phyloP scores from a whole-genome alignment of 2,888 invertebrate genomes.

The Helicoverpa assulta region DNA sequence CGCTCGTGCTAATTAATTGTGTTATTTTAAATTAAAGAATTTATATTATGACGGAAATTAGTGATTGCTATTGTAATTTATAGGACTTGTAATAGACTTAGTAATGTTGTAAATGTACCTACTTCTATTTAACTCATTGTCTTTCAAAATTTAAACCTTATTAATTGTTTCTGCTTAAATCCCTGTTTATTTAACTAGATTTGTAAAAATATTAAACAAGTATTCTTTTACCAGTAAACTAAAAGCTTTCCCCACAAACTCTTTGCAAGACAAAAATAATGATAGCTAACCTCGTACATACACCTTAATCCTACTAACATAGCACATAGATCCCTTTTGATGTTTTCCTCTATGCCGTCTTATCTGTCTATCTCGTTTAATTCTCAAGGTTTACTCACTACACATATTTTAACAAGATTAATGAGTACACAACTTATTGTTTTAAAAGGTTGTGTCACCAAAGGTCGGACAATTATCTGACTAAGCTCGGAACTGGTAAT shows the following conservation, averaged over 20 bases:
- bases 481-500: slow-evolving; percentile 24
- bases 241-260: not conserved
- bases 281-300: not conserved
- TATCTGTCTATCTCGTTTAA: slow-evolving; percentile 41
- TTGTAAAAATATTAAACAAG: not conserved
- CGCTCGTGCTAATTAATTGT: slow-evolving; percentile 37
- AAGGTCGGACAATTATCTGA: slow-evolving; percentile 37
- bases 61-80: slow-evolving; percentile 31
- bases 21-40: slow-evolving; percentile 47
- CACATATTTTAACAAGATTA: slow-evolving; percentile 44
- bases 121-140: too few species aligned
- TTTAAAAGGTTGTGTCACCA: slow-evolving; percentile 5
- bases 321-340: slow-evolving; percentile 56
- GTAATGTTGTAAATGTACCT: slow-evolving; percentile 8
- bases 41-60: slow-evolving; percentile 20
- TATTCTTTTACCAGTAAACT: not conserved
- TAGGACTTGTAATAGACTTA: slow-evolving; percentile 7
- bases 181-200: too few species aligned
- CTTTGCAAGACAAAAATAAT: slow-evolving; percentile 4
- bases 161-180: too few species aligned
- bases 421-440: slow-evolving; percentile 20
- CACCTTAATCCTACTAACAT: slow-evolving; percentile 31
- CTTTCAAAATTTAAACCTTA: too few species aligned
- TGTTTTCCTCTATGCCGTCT: slow-evolving; percentile 44
- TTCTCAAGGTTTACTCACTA: slow-evolving; percentile 41